Base-by-base conservation (phyloP, 2,797 vertebrate species). In the Oceanodroma leucorhoa region DNA sequence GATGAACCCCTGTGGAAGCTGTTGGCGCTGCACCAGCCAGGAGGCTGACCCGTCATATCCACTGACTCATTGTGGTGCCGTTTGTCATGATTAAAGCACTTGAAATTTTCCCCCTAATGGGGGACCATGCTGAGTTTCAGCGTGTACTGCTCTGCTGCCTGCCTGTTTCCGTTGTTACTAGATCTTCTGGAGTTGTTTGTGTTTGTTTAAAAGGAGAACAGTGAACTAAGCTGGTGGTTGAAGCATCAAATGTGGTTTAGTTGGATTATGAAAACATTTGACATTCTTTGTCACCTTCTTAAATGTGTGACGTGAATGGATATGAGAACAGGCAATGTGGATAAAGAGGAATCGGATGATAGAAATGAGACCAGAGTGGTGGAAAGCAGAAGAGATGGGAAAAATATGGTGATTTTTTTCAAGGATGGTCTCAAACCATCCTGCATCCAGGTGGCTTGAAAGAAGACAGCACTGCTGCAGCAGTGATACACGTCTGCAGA, bases 71-170 rank as follows among this genome's bases (percentile, higher is more conserved):
- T 95, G 95, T 71, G 93, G 95, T 93, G 93, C 90, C 0, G 45
- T 73, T 83, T 92, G 94, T 96, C 93, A 93, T 85, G 92, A 95
- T 89, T 91, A 87, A 96, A 95, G 88, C 88, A 34, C 75, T 89
- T 27, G 6, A 89, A 87, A 51, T 93, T 93, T 72, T 96, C 88
- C 87, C 89, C 94, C 88, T 94, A 93, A 93, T 94, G 83, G 94
- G 95, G 90, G 92, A 95, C 66, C 96, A 94, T 58, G 96, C 96
- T 96, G 95, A 87, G 95, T 94, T 94, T 95, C 89, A 95, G 89
- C 4, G 5, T 91, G 90, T 83, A 83, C 71, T 66, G 71, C 88
- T 92, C 81, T 95, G 86, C 81, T 89, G 92, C 86, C 87, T 1
- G 89, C 78, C 92, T 85, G 83, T 89, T 93, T 87, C 93, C 5